A percentile compares a stretch with the other conserved stretches of the same genome.
Evolutionary conservation across 2,113 vertebrate species (phyloP).

Genomic region (Microcebus jonahi): DNA sequence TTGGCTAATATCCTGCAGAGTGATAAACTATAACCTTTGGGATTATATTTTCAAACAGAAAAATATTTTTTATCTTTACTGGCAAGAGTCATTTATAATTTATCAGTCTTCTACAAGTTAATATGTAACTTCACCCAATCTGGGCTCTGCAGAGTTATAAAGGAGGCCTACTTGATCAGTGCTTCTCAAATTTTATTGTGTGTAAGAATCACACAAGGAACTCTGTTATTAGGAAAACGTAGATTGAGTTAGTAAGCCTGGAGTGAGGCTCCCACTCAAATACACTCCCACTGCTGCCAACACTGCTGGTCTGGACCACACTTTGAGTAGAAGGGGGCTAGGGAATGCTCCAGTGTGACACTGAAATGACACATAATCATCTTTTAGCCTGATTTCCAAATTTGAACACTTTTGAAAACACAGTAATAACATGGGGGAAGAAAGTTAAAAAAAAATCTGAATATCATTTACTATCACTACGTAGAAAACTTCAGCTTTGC

Average conservation of each 20-base stretch:
- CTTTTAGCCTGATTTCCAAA: background rate
- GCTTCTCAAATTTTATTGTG: background rate
- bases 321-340: background rate
- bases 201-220: background rate
- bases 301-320: background rate
- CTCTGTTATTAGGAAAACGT: background rate
- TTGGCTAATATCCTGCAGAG: background rate
- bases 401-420: background rate
- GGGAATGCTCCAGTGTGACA: background rate
- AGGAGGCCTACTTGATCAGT: background rate
- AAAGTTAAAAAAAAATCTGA: background rate
- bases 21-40: background rate
- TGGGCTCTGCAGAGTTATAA: background rate
- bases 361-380: background rate
- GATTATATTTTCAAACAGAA: background rate
- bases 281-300: too few species aligned
- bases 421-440: background rate
- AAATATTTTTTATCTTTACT: background rate
- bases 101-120: background rate
- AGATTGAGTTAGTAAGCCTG: background rate
- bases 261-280: background rate
- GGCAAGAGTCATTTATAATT: background rate
- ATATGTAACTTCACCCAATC: background rate
- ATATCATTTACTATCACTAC: background rate
- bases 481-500: background rate